Base-by-base conservation (phyloP, 2,797 vertebrate species). In the Anableps anableps region DNA sequence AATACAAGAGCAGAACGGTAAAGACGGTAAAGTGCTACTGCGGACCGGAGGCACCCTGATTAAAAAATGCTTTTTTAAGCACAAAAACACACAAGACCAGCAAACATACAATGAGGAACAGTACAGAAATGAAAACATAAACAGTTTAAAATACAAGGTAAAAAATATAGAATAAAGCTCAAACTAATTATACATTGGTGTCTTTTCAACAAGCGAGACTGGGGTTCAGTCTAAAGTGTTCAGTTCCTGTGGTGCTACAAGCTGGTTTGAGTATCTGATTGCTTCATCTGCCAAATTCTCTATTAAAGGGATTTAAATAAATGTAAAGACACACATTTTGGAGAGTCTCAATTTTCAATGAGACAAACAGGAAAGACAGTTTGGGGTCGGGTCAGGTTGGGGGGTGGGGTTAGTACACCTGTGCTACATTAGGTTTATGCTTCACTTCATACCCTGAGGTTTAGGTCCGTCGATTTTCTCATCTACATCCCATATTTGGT, bases 391-490 rank as follows among this genome's bases (percentile, higher is more conserved):
- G 85, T 82, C 80, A 60, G 80, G 75, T 83, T 48, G 82, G 81
- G 88, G 90, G 78, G 31, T 19, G 14, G 13, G 83, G 83, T 89
- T 85, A 87, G 86, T 77, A 89, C 81, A 85, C 92, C 88, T 77
- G 80, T 95, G 95, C 95, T 96, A 96, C 95, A 96, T 95, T 93
- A 91, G 83, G 87, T 83, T 83, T 85, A 74, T 88, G 84, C 91
- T 88, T 94, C 88, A 93, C 88, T 93, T 94, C 94, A 94, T 94
- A 94, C 95, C 96, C 96, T 96, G 96, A 97, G 96, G 92, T 95
- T 95, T 90, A 92, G 85, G 88, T 95, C 92, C 90, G 87, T 86
- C 55, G 31, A 81, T 89, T 89, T 89, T 72, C 86, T 89, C 88
- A 74, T 86, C 81, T 88, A 87, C 89, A 86, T 92, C 90, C 77